Evolutionary conservation across 1,140 invertebrate genomes (phyloP).

Genomic region (Penaeus vannamei): DNA sequence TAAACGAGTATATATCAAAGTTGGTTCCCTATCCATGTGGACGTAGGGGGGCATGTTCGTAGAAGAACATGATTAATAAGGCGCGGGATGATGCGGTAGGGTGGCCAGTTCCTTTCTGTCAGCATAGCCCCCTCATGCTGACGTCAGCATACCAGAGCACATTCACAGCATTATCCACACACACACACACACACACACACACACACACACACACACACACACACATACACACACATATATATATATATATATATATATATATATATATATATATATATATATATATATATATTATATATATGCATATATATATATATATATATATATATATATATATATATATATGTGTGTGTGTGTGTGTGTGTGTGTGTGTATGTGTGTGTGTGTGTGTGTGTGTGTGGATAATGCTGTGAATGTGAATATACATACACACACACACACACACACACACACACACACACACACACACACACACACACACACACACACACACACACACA

Average conservation of each 20-base stretch:
- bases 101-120: too few species aligned
- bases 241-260: background rate
- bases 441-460: constrained; percentile 10
- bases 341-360: constrained; percentile 53
- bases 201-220: constrained; percentile 48
- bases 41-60: background rate
- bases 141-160: background rate
- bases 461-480: background rate
- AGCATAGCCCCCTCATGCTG: background rate
- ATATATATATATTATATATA: background rate
- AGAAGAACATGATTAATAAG: background rate
- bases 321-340: constrained; percentile 40
- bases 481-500: background rate
- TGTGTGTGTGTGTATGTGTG: constrained; percentile 39
- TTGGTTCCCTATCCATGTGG: too few species aligned
- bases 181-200: background rate
- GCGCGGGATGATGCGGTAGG: background rate
- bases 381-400: background rate
- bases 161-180: background rate
- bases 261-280: background rate
- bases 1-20: too few species aligned
- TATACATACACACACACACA: constrained; percentile 2
- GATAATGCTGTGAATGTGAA: background rate
- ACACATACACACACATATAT: background rate
- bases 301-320: constrained; percentile 9